A percentile compares a stretch with the other conserved stretches of the same genome.
These are phyloP conservation scores for Netelia fuscicornis DNA, from an alignment of 2,888 invertebrate genomes.

Conservation along the genomic window DNA sequence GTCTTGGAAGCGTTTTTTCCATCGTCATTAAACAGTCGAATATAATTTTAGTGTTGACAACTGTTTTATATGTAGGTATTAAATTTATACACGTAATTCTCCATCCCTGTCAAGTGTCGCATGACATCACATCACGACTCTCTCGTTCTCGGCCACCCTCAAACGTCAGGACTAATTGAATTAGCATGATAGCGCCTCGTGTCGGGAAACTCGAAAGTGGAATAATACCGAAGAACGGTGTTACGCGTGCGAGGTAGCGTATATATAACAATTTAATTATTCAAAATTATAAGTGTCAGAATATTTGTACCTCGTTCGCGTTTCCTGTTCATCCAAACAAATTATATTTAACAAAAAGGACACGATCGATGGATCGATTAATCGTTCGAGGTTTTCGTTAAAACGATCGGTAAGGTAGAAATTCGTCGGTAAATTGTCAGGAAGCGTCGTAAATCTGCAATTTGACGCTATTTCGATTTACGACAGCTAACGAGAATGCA, in stretches of 20 bases:
- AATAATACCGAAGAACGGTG: constrained; percentile 15
- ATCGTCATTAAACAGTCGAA: not conserved
- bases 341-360: too few species aligned
- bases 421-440: too few species aligned
- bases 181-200: constrained; percentile 56
- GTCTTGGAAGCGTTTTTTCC: not conserved
- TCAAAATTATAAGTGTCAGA: not conserved
- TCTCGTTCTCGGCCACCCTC: constrained; percentile 24
- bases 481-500: not conserved
- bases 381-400: too few species aligned
- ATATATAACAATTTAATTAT: not conserved
- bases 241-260: not conserved
- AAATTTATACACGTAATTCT: not conserved
- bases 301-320: too few species aligned
- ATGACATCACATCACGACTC: constrained; percentile 36
- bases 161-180: constrained; percentile 55
- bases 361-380: too few species aligned
- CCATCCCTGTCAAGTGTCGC: constrained; percentile 5
- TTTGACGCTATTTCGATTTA: not conserved
- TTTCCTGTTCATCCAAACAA: too few species aligned
- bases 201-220: constrained; percentile 12
- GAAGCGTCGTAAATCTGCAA: too few species aligned
- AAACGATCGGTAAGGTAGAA: too few species aligned
- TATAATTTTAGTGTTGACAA: constrained; percentile 19
- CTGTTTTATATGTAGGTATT: not conserved